Evolutionary conservation across 2,888 invertebrate species (phyloP).

Genomic region (Dysmachus trigonus): DNA sequence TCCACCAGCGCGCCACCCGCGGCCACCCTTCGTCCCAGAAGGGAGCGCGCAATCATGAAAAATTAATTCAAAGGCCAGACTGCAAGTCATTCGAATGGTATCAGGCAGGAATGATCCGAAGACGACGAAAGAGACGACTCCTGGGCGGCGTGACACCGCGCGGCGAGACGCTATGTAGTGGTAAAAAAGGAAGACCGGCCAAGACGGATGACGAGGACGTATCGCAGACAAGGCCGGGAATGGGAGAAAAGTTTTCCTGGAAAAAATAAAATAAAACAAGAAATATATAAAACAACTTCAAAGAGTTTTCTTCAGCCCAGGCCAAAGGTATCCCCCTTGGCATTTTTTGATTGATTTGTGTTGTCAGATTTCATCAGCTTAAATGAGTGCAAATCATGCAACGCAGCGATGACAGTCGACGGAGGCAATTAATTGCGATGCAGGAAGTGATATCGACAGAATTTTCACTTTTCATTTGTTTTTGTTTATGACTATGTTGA

Average conservation of each 20-base stretch:
- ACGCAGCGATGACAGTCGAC: background rate
- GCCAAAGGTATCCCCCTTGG: background rate
- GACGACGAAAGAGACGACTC: background rate
- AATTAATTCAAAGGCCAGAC: constrained; percentile 37
- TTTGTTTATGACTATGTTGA: background rate
- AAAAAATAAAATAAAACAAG: background rate
- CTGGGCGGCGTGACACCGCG: background rate
- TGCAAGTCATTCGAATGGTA: constrained; percentile 24
- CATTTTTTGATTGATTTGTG: constrained; percentile 34
- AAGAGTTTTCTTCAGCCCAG: constrained; percentile 12
- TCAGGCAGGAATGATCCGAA: background rate
- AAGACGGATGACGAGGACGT: background rate
- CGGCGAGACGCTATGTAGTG: no score
- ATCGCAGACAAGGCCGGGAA: background rate
- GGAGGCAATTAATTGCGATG: background rate
- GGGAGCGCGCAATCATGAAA: constrained; percentile 15
- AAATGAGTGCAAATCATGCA: constrained; percentile 35
- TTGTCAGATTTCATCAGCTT: constrained; percentile 32
- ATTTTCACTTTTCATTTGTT: background rate
- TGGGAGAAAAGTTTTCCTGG: background rate
- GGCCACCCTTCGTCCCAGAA: background rate
- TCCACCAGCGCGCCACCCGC: background rate
- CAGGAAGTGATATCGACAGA: background rate
- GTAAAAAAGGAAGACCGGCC: background rate
- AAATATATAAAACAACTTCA: background rate